Percentiles rank a stretch among this genome's conserved stretches.
Conservation (phyloP, 2,888 invertebrate genomes). For the Macrosoma leucophasiata region DNA sequence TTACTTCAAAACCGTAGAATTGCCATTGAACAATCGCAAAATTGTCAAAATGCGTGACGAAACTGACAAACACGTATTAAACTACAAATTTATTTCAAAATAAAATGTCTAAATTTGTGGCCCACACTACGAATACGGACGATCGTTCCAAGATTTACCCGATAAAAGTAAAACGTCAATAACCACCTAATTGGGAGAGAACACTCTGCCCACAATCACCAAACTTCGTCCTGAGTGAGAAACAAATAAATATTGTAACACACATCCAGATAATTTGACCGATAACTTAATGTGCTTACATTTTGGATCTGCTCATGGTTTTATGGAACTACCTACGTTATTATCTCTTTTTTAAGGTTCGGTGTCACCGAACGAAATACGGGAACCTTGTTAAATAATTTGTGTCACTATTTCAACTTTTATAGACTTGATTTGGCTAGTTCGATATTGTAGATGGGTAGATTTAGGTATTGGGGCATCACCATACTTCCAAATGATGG, state of each 20-base stretch:
- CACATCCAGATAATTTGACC: constrained; percentile 64
- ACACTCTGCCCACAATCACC: constrained; percentile 60
- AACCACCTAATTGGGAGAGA: constrained; percentile 75
- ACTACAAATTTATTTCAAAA: constrained; percentile 8
- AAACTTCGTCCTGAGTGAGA: constrained; percentile 55
- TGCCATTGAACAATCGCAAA: too few relatives aligned
- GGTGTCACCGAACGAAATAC: too few relatives aligned
- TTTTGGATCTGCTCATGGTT: constrained; percentile 73
- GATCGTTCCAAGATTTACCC: constrained; percentile 55
- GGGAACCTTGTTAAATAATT: too few relatives aligned
- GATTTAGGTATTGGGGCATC: too few relatives aligned
- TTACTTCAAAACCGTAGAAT: too few relatives aligned
- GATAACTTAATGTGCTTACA: constrained; percentile 76
- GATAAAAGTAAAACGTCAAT: constrained; percentile 75
- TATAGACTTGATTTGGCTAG: too few relatives aligned
- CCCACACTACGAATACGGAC: constrained; percentile 53
- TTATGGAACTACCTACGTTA: constrained; percentile 69
- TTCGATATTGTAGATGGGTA: too few relatives aligned
- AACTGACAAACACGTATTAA: too few relatives aligned
- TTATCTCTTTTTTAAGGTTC: constrained; percentile 36
- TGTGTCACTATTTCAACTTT: too few relatives aligned
- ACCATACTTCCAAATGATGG: too few relatives aligned
- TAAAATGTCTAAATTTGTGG: constrained; percentile 2
- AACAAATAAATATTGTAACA: constrained; percentile 75
- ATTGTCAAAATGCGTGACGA: too few relatives aligned